Evolutionary conservation across 2,888 invertebrate species (phyloP), one percentile per base, ranked within the genome.

Genomic region (Stenichneumon culpator): DNA sequence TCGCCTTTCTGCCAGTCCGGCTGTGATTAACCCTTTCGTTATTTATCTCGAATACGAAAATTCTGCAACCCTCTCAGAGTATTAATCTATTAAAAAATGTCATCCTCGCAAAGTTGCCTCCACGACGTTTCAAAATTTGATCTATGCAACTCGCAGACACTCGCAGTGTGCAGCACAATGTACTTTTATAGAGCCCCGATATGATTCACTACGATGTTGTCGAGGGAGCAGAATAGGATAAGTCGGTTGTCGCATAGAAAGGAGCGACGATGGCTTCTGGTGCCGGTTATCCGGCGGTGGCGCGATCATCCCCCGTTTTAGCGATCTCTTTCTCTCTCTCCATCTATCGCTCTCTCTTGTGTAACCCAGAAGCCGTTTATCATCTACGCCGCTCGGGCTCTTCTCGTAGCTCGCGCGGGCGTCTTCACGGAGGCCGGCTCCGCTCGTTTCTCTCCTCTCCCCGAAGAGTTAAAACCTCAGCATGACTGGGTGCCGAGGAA

Each of bases 311-410:
- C 83, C 86, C 67, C 77, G 80, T 83, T 86, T 77, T 80, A 79
- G 80, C 97, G 97, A 57, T 97, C 97, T 93, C 97, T 97, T 93
- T 97, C 97, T 97, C 94, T 97, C 97, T 63, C 63, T 63, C 11
- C 2, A 25, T 57, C 57, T 25, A 57, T 57, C 63, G 63, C 16
- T 32, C 63, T 32, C 63, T n/a, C 63, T 63, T n/a, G 63, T 32
- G 28, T 32, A n/a, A 90, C 97, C 97, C 83, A 96, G 95, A 63
- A 87, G 89, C 91, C 92, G 93, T 93, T 93, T 91, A 93, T 92
- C 92, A 91, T 92, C 90, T 88, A 80, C 86, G 77, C 86, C 85
- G 79, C 83, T 88, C 86, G 78, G 75, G 87, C 79, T 79, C 67
- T 39, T 82, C 78, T 82, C 70, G 72, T 80, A 22, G 69, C 75